Evolutionary conservation across 2,113 vertebrate genomes (phyloP).

Genomic region (Podarcis raffonei): DNA sequence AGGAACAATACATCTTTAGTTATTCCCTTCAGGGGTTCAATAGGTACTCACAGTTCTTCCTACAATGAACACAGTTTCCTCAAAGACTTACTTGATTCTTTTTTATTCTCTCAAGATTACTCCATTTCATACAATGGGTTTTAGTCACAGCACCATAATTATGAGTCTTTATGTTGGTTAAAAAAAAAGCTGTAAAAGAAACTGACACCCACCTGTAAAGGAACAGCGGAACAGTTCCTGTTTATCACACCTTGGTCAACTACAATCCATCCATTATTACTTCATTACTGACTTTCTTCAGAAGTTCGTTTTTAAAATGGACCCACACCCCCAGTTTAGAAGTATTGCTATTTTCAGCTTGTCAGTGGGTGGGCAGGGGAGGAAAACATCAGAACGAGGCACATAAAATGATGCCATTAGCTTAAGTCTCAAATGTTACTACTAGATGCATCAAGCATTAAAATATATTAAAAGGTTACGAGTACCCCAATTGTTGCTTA

Average conservation of each 20-base stretch:
- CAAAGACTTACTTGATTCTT: neutral
- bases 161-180: neutral
- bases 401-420: too few relatives aligned
- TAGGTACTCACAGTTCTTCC: neutral
- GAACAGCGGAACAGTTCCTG: neutral
- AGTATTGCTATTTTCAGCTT: neutral
- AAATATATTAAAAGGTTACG: too few relatives aligned
- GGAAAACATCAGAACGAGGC: too few relatives aligned
- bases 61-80: neutral
- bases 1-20: neutral
- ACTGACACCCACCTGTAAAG: neutral
- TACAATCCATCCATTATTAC: neutral
- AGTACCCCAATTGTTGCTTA: neutral
- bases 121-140: neutral
- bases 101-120: neutral
- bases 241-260: neutral
- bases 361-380: too few relatives aligned
- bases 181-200: neutral
- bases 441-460: too few relatives aligned
- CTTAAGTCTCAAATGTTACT: too few relatives aligned
- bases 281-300: neutral
- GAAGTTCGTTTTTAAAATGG: neutral
- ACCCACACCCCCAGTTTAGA: neutral
- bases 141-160: neutral
- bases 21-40: neutral